Percentiles rank a stretch among this genome's conserved stretches.
Conservation (phyloP, 2,888 invertebrate genomes). For the Syrista parreyssii region DNA sequence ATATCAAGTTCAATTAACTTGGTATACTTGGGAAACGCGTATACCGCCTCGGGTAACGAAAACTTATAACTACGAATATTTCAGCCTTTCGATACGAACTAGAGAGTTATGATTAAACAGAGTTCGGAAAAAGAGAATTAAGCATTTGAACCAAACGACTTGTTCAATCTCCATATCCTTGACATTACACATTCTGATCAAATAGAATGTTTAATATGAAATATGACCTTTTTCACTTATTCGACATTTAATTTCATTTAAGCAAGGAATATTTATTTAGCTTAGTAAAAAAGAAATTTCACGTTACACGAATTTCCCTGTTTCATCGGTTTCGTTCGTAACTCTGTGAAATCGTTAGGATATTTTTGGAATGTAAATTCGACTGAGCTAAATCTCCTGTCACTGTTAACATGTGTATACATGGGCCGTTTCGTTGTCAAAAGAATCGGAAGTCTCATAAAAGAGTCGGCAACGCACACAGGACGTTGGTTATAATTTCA, state of each 20-base stretch:
- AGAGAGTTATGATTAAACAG: too few species aligned
- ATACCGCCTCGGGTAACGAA: neutral
- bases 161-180: too few species aligned
- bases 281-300: neutral
- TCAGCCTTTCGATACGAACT: too few species aligned
- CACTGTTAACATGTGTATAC: neutral
- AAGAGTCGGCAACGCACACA: neutral
- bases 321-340: neutral
- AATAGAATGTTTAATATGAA: too few species aligned
- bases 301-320: neutral
- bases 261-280: neutral
- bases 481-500: neutral
- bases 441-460: neutral
- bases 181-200: too few species aligned
- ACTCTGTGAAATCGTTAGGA: neutral
- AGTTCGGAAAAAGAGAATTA: too few species aligned
- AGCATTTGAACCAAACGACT: too few species aligned
- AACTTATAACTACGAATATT: neutral
- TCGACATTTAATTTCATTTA: too few species aligned
- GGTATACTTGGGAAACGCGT: neutral
- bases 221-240: too few species aligned
- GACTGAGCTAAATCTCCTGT: neutral
- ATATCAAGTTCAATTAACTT: neutral
- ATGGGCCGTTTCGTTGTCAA: neutral
- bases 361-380: neutral